Evolutionary conservation across 2,797 vertebrate genomes (phyloP).

Genomic region (Setipinna tenuifilis): DNA sequence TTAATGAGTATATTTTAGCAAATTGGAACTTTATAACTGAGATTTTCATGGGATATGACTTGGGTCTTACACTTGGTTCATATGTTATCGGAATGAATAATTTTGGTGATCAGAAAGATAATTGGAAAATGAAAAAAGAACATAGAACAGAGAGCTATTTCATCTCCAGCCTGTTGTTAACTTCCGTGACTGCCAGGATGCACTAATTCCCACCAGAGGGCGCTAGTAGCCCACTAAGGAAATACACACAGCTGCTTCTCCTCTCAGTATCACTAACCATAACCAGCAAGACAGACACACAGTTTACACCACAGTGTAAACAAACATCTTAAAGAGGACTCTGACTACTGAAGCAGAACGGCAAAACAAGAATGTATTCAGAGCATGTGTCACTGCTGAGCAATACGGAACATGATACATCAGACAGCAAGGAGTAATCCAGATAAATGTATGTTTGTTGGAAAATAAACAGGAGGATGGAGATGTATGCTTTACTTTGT

Average conservation of each 20-base stretch:
- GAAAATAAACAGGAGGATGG: background rate
- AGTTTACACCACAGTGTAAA: slow-evolving; percentile 14
- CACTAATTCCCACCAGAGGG: background rate
- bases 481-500: background rate
- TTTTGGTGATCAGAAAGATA: no score
- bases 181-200: background rate
- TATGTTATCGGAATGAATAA: background rate
- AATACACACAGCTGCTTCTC: background rate
- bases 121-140: background rate
- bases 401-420: background rate
- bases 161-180: background rate
- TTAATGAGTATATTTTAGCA: no score
- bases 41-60: background rate
- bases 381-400: background rate
- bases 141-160: background rate
- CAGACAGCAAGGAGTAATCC: background rate
- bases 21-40: background rate
- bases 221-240: background rate
- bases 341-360: background rate
- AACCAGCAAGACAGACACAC: background rate
- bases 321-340: background rate
- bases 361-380: slow-evolving; percentile 9
- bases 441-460: slow-evolving; percentile 13
- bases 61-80: background rate
- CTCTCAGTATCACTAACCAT: background rate